phyloP scores from a whole-genome alignment of 2,888 invertebrate genomes.

The Hirtodrosophila histrioides region DNA sequence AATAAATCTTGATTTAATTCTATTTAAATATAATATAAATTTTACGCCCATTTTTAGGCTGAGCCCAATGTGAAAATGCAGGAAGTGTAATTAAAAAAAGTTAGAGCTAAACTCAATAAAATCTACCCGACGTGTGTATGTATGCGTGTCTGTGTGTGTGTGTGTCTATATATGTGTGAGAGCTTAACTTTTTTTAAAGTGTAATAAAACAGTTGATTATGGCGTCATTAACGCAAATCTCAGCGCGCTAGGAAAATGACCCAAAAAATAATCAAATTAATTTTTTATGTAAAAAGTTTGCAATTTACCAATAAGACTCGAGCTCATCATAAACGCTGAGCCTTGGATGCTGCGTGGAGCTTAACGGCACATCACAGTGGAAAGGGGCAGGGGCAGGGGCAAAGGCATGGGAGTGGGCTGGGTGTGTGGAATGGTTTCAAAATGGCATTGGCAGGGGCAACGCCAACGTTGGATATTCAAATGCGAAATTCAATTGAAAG shows the following conservation, averaged over 20 bases:
- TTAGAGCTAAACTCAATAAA: conserved; percentile 50
- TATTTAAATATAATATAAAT: conserved; percentile 45
- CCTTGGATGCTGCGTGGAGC: conserved; percentile 33
- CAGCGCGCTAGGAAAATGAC: conserved; percentile 37
- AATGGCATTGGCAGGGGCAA: conserved; percentile 30
- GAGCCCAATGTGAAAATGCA: conserved; percentile 19
- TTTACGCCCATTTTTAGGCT: conserved; percentile 10
- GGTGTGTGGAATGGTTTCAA: background rate
- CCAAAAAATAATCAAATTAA: conserved; percentile 74
- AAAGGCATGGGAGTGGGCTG: background rate
- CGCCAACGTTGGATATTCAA: conserved; percentile 59
- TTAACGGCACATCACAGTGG: conserved; percentile 35
- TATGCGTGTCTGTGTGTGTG: conserved; percentile 1
- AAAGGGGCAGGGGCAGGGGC: background rate
- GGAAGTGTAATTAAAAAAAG: conserved; percentile 70
- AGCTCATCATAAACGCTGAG: conserved; percentile 69
- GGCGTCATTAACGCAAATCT: conserved; percentile 72
- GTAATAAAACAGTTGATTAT: conserved; percentile 79
- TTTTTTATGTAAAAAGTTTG: conserved; percentile 76
- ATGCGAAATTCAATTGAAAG: conserved; percentile 76
- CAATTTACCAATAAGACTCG: conserved; percentile 63
- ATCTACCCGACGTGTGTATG: conserved; percentile 41
- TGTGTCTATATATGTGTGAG: conserved; percentile 21
- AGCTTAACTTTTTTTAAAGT: conserved; percentile 71
- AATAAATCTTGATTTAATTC: conserved; percentile 53